These are phyloP conservation scores for Pectinophora gossypiella DNA, from an alignment of 1,140 invertebrate genomes.

Conservation along the genomic window DNA sequence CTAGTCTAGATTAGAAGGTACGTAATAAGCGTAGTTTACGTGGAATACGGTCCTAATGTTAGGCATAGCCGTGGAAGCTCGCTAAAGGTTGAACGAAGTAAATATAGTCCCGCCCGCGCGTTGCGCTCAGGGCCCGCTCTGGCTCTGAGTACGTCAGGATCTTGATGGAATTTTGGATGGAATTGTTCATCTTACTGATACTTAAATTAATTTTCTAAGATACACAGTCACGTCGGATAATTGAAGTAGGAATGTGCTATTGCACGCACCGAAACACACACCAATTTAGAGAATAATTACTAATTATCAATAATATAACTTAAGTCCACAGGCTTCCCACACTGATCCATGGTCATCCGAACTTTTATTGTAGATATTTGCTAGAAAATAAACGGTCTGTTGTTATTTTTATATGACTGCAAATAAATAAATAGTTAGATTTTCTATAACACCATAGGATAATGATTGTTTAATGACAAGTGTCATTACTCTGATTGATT, in stretches of 20 bases:
- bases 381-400: constrained; percentile 67
- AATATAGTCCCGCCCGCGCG: no score
- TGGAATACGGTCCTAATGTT: constrained; percentile 33
- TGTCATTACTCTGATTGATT: constrained; percentile 26
- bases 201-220: constrained; percentile 49
- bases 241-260: constrained; percentile 68
- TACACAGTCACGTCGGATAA: constrained; percentile 44
- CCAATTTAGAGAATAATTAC: constrained; percentile 60
- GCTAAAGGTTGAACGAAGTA: constrained; percentile 61
- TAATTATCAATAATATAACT: constrained; percentile 51
- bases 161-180: constrained; percentile 24
- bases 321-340: constrained; percentile 65
- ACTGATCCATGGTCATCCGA: constrained; percentile 54
- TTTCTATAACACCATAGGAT: constrained; percentile 66
- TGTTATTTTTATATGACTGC: constrained; percentile 75
- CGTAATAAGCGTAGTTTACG: constrained; percentile 36
- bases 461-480: constrained; percentile 34
- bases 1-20: constrained; percentile 57
- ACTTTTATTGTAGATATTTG: constrained; percentile 70
- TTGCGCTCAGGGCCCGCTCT: no score
- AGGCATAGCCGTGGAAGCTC: constrained; percentile 37
- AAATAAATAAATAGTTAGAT: constrained; percentile 65
- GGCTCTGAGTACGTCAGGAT: no score
- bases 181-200: constrained; percentile 52
- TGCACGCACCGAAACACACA: constrained; percentile 70